Base-by-base conservation (phyloP, 2,888 invertebrate genomes). In the Drosophila birchii region DNA sequence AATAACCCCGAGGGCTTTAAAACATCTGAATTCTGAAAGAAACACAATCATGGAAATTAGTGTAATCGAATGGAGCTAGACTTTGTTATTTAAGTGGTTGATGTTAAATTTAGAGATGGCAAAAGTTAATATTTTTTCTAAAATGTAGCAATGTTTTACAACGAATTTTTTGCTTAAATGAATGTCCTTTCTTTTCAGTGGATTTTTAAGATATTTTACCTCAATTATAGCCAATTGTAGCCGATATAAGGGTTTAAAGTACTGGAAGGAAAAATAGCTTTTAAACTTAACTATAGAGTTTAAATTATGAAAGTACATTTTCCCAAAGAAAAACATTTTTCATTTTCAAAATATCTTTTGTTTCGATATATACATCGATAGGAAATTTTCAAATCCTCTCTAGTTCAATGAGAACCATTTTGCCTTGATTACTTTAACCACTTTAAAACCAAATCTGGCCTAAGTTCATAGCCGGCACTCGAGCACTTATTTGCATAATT, bases 401-500 rank as follows among this genome's bases (percentile, higher is more conserved):
- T 53, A 51, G 20, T 23, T 41, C 11, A 41, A 23, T 23, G 32
- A 16, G 23, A 18, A 26, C 32, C 26, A 12, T 58, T 26, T 32
- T 14, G 38, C 43, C 29, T 18, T 36, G 49, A 66, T 51, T 66
- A 36, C 51, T 47, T 56, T 36, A 34, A 68, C 45, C 56, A 39
- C 56, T 56, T 68, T 47, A 66, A 54, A 66, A 43, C 26, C 16
- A 23, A 67, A 54, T 54, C 67, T 23, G 23, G 39, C 11, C 45
- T 12, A 41, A 57, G 57, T 43, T 58, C 36, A 58, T 38, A 11
- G 55, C 71, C 23, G 51, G 69, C 62, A 75, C 86, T 78, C 61
- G 67, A 80, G 80, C 63, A 47, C 47, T 47, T 47, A 89, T 86
- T 76, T 69, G 86, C 86, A 88, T 88, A 83, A 89, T 83, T 86